Conservation (phyloP, 2,888 invertebrate genomes). For the Philonicus albiceps region DNA sequence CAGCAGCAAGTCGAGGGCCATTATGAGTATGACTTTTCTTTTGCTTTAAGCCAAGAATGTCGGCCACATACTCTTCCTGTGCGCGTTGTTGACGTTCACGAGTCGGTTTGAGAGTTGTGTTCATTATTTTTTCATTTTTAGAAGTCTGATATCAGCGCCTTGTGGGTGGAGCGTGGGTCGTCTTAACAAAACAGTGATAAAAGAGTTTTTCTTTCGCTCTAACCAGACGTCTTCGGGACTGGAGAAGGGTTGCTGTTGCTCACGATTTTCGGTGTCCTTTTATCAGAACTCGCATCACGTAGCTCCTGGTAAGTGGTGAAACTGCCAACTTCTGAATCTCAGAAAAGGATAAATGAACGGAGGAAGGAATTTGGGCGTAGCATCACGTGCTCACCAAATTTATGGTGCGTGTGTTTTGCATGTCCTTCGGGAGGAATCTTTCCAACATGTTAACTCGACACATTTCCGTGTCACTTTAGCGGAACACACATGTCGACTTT, state of each 20-base stretch:
- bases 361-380: neutral
- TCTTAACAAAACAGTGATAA: neutral
- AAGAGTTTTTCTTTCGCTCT: neutral
- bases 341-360: neutral
- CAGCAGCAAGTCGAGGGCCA: neutral
- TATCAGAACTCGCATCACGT: neutral
- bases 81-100: neutral
- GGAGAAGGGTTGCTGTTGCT: neutral
- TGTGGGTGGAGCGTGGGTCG: neutral
- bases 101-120: neutral
- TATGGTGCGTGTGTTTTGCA: slow-evolving; percentile 14
- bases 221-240: neutral
- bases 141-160: neutral
- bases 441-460: neutral
- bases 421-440: neutral
- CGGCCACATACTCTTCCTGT: neutral
- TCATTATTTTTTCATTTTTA: neutral
- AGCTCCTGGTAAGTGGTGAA: neutral
- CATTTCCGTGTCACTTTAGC: neutral
- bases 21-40: neutral
- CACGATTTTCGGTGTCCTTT: neutral
- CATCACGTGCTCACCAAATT: neutral
- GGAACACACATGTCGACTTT: neutral
- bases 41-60: neutral
- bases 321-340: neutral